Base-by-base conservation (phyloP, 2,797 vertebrate genomes). In the Sebastolobus alascanus region DNA sequence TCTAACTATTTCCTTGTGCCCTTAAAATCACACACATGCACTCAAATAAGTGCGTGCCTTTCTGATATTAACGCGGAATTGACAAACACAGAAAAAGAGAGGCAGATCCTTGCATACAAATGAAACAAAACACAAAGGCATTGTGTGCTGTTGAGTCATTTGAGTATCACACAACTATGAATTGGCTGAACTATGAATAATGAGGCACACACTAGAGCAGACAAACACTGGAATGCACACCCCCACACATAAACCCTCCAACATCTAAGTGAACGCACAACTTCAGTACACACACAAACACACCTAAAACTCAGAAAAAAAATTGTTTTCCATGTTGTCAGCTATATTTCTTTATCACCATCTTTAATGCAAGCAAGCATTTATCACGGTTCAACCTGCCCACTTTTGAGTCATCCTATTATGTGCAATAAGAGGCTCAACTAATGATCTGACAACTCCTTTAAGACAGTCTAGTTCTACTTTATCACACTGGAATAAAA, bases 101-200 rank as follows among this genome's bases (percentile, higher is more conserved):
- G 35, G 54, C 38, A 74, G 38, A 74, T 52, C 22, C 18, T 61
- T 54, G 61, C 68, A 72, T 68, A 56, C 31, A 86, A 80, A 84
- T 83, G 43, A 66, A 73, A 67, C 20, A 43, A 70, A 40, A 70
- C 65, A 83, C 75, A 80, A 76, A 82, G 40, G 77, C 58, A 35
- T 16, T 83, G 37, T 69, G 77, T 67, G 74, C 18, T 79, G 79
- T 75, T 79, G 74, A 85, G 79, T 85, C 79, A 73, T 75, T 70
- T 67, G 58, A 74, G 27, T 85, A 63, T 80, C 63, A 67, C 63
- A 64, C 40, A 76, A 77, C 50, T 76, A 73, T 37, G 59, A 75
- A 75, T 27, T 50, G 55, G 31, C 69, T 59, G 72, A 46, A 64
- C 33, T 52, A n/a, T n/a, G 29, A 74, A 60, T 37, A 38, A 56